These are phyloP conservation scores for Macrosoma leucophasiata DNA, from an alignment of 2,888 invertebrate genomes.

Conservation along the genomic window DNA sequence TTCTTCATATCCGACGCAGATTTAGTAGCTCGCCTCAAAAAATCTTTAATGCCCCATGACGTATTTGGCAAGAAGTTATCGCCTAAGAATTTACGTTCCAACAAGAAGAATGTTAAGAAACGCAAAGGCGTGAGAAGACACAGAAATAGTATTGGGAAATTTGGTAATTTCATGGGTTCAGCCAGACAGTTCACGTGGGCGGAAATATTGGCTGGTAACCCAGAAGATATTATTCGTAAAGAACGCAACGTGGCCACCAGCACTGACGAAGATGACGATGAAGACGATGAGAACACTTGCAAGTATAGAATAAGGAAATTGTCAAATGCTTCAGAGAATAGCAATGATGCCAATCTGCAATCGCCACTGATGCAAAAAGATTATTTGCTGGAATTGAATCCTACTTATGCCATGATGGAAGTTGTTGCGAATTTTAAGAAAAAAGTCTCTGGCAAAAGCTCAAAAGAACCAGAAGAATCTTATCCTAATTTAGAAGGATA, in stretches of 20 bases:
- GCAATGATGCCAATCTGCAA: slow-evolving; percentile 44
- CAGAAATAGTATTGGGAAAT: slow-evolving; percentile 65
- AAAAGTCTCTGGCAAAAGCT: slow-evolving; percentile 50
- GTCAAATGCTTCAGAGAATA: slow-evolving; percentile 53
- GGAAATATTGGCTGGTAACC: slow-evolving; percentile 78
- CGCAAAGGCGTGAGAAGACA: slow-evolving; percentile 62
- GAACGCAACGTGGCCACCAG: slow-evolving; percentile 41
- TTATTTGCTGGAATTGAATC: slow-evolving; percentile 71
- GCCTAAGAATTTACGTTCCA: slow-evolving; percentile 79
- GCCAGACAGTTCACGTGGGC: slow-evolving; percentile 80
- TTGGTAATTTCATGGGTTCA: slow-evolving; percentile 70
- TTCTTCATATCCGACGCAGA: slow-evolving; percentile 69
- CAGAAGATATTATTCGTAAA: slow-evolving; percentile 77
- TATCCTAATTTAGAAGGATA: slow-evolving; percentile 50
- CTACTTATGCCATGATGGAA: slow-evolving; percentile 83
- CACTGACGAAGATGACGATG: slow-evolving; percentile 43
- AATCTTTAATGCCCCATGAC: slow-evolving; percentile 68
- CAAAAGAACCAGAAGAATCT: slow-evolving; percentile 42
- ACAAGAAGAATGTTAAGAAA: slow-evolving; percentile 63
- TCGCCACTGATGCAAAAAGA: slow-evolving; percentile 58
- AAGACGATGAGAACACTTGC: slow-evolving; percentile 50
- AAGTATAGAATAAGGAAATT: slow-evolving; percentile 64
- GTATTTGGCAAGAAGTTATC: slow-evolving; percentile 71
- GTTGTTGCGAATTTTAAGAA: slow-evolving; percentile 78
- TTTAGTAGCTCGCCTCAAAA: slow-evolving; percentile 60